Conservation (phyloP, 2,113 vertebrate species). For the Clarias macrocephalus region DNA sequence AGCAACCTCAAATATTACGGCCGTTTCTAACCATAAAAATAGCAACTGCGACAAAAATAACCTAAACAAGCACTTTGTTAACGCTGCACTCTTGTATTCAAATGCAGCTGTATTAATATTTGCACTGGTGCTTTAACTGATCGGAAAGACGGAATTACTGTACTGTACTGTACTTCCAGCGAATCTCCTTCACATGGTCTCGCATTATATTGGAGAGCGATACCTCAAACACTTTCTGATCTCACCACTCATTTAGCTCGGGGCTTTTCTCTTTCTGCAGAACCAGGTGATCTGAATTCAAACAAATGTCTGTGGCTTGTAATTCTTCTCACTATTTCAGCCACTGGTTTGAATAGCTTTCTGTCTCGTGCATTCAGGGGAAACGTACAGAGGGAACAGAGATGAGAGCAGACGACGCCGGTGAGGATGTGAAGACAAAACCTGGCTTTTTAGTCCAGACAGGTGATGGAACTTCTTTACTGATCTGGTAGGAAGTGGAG, state of each 20-base stretch:
- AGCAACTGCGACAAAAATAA: not conserved
- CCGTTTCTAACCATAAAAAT: not conserved
- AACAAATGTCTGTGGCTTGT: conserved; percentile 26
- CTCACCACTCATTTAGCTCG: not conserved
- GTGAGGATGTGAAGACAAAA: conserved; percentile 54
- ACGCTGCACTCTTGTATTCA: too few relatives aligned
- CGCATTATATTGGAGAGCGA: not conserved
- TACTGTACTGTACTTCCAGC: not conserved
- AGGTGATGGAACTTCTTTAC: conserved; percentile 55
- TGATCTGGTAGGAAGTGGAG: conserved; percentile 53
- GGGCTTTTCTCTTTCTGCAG: not conserved
- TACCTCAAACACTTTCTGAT: not conserved
- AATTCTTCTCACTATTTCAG: conserved; percentile 1
- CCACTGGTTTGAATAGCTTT: conserved; percentile 18
- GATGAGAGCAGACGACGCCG: conserved; percentile 46
- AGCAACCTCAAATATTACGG: not conserved
- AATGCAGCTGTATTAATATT: not conserved
- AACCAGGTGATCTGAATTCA: conserved; percentile 18
- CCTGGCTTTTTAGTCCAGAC: conserved; percentile 44
- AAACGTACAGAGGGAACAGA: conserved; percentile 58
- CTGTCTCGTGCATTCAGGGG: conserved; percentile 39
- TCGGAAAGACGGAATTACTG: not conserved
- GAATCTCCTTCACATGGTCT: not conserved
- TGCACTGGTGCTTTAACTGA: not conserved
- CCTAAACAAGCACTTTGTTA: not conserved